Evolutionary conservation across 2,113 vertebrate species (phyloP).

Genomic region (Garra rufa): DNA sequence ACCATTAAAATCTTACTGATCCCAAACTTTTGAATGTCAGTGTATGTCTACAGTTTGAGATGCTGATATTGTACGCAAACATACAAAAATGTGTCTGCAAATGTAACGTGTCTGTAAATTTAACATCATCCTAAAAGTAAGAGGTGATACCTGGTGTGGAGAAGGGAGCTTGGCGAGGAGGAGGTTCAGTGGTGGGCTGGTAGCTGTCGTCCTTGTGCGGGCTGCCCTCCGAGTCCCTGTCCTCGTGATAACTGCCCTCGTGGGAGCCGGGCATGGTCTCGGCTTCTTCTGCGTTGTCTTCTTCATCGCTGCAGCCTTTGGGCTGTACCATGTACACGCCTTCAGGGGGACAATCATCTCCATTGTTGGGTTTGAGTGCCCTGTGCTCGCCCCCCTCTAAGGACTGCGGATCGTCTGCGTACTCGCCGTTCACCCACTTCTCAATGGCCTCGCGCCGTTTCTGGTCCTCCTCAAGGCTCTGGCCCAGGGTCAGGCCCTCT

Average conservation of each 20-base stretch:
- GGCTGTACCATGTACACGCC: constrained; percentile 99
- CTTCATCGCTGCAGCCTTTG: constrained; percentile 95
- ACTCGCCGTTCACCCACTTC: constrained; percentile 98
- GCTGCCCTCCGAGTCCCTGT: constrained; percentile 81
- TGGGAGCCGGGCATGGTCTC: constrained; percentile 73
- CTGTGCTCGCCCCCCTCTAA: constrained; percentile 67
- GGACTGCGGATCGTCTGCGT: constrained; percentile 84
- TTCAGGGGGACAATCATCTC: constrained; percentile 85
- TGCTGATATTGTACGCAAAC: background rate
- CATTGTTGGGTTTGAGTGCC: constrained; percentile 71
- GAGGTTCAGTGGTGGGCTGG: constrained; percentile 70
- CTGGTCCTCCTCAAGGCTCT: constrained; percentile 92
- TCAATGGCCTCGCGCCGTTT: constrained; percentile 94
- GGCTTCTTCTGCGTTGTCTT: constrained; percentile 84
- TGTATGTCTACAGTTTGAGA: background rate
- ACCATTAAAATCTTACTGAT: too few species aligned
- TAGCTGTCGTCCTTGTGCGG: constrained; percentile 80
- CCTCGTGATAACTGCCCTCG: constrained; percentile 78
- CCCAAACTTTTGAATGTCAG: background rate
- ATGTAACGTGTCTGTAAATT: background rate
- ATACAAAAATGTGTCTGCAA: background rate
- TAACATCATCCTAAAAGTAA: constrained; percentile 1
- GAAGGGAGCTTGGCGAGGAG: constrained; percentile 70
- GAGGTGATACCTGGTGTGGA: constrained; percentile 73
- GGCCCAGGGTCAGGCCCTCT: constrained; percentile 76